phyloP scores from a whole-genome alignment of 1,140 invertebrate species.

The Physella acuta region DNA sequence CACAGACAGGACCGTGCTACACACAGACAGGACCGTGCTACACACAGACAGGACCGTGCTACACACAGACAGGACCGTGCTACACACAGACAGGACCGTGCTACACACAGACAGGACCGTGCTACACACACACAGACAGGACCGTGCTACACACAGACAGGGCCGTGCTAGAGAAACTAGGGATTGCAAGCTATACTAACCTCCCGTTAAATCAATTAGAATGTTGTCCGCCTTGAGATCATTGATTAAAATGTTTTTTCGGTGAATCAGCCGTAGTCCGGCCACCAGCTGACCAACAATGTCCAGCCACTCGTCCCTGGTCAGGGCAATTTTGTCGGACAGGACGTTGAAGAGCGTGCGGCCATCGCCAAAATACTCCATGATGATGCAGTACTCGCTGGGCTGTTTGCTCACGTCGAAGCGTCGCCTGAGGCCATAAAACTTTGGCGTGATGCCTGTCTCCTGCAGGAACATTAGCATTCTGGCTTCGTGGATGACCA shows the following conservation, averaged over 20 bases:
- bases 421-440: constrained; percentile 28
- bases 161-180: no score
- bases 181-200: neutral
- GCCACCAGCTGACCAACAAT: constrained; percentile 28
- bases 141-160: no score
- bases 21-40: no score
- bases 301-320: constrained; percentile 25
- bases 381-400: constrained; percentile 29
- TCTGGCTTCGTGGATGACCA: constrained; percentile 30
- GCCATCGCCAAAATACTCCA: constrained; percentile 31
- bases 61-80: no score
- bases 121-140: no score
- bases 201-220: constrained; percentile 26
- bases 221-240: constrained; percentile 34
- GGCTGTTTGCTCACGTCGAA: constrained; percentile 16
- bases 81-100: no score
- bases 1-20: no score
- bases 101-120: no score
- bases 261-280: constrained; percentile 28
- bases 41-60: no score
- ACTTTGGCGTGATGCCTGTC: constrained; percentile 28
- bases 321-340: constrained; percentile 25
- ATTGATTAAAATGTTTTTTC: constrained; percentile 28
- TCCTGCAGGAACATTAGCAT: constrained; percentile 33
- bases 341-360: constrained; percentile 28